Evolutionary conservation across 2,888 invertebrate species (phyloP).

Genomic region (Epinotia nisella): DNA sequence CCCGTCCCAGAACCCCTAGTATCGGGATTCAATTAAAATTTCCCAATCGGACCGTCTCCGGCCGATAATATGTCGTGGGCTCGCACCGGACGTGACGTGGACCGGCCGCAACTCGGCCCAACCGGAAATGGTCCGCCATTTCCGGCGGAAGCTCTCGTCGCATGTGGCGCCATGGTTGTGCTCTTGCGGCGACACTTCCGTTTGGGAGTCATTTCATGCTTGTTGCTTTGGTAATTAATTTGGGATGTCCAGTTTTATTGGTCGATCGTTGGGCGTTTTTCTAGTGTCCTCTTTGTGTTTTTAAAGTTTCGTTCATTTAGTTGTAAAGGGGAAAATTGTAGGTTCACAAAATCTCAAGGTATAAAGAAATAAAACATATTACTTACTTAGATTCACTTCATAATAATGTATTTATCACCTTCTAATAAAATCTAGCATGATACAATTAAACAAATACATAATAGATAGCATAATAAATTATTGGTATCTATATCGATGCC

Average conservation of each 20-base stretch:
- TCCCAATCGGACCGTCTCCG: constrained; percentile 39
- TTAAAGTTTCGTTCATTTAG: neutral
- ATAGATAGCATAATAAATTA: too few relatives aligned
- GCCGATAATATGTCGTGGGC: constrained; percentile 37
- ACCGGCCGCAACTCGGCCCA: constrained; percentile 38
- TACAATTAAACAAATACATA: too few relatives aligned
- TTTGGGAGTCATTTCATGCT: constrained; percentile 42
- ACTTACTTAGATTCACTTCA: too few relatives aligned
- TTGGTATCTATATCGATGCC: too few relatives aligned
- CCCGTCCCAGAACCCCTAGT: neutral
- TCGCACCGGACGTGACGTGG: constrained; percentile 45
- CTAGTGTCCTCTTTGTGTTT: neutral
- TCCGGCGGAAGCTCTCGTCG: constrained; percentile 46
- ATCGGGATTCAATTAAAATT: constrained; percentile 42
- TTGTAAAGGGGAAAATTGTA: neutral
- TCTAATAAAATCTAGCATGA: too few relatives aligned
- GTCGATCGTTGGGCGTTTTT: constrained; percentile 1
- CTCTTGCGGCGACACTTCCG: constrained; percentile 44
- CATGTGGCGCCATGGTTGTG: constrained; percentile 45
- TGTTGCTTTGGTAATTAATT: constrained; percentile 43
- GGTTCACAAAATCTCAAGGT: neutral
- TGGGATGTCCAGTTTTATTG: constrained; percentile 28
- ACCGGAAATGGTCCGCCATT: constrained; percentile 46
- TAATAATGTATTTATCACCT: too few relatives aligned
- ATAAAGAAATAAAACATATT: too few relatives aligned